A percentile compares a stretch with the other conserved stretches of the same genome.
Evolutionary conservation across 1,140 invertebrate species (phyloP).

Genomic region (Saxidomus purpurata): DNA sequence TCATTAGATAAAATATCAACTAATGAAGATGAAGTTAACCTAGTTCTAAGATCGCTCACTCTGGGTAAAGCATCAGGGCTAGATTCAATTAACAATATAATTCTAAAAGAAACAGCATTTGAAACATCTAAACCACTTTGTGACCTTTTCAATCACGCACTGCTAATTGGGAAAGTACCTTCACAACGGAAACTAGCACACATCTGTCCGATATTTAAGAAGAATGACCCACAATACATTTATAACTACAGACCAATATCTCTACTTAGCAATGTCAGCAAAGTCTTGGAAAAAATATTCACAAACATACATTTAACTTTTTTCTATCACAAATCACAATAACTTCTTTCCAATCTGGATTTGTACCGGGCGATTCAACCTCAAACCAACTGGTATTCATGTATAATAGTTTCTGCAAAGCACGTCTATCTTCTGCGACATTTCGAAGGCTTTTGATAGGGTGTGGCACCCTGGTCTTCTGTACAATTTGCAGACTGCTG

Average conservation of each 20-base stretch:
- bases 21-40: background rate
- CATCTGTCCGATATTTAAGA: conserved; percentile 39
- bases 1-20: background rate
- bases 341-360: background rate
- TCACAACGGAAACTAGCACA: conserved; percentile 54
- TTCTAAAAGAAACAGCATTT: background rate
- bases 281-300: conserved; percentile 47
- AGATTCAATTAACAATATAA: conserved; percentile 20
- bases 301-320: conserved; percentile 36
- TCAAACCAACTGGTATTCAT: conserved; percentile 8
- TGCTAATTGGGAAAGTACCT: background rate
- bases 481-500: background rate
- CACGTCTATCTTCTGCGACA: background rate
- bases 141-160: background rate
- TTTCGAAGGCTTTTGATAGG: background rate
- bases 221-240: conserved; percentile 14
- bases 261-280: conserved; percentile 32
- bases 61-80: conserved; percentile 33
- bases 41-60: background rate
- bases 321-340: background rate
- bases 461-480: conserved; percentile 5
- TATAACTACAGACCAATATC: conserved; percentile 57
- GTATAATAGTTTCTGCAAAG: background rate
- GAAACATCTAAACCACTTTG: conserved; percentile 2
- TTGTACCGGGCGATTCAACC: conserved; percentile 28